Evolutionary conservation across 2,797 vertebrate genomes (phyloP).

Genomic region (Erethizon dorsatum): DNA sequence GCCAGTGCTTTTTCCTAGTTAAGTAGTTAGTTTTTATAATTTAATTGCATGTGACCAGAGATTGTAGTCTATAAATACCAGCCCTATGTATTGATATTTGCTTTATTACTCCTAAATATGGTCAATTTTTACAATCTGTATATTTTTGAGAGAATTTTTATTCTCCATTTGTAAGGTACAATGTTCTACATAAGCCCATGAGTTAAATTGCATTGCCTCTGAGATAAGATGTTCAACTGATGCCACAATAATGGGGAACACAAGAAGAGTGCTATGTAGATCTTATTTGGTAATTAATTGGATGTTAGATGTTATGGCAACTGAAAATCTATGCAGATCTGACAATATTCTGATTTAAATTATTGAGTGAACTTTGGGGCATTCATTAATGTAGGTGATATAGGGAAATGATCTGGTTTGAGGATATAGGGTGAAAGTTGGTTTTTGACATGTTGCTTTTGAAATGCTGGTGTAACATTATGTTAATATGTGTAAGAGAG

Average conservation of each 20-base stretch:
- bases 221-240: constrained; percentile 42
- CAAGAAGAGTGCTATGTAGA: neutral
- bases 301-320: neutral
- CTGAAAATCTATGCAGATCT: constrained; percentile 23
- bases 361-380: neutral
- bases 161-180: constrained; percentile 4
- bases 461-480: constrained; percentile 43
- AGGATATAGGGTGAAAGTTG: neutral
- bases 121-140: neutral
- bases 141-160: constrained; percentile 39
- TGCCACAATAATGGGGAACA: neutral
- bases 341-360: neutral
- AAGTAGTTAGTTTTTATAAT: constrained; percentile 56
- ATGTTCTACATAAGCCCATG: neutral
- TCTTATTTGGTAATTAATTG: constrained; percentile 32
- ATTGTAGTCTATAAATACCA: neutral
- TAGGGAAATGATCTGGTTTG: neutral
- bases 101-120: constrained; percentile 30
- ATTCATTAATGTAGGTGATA: neutral
- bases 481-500: constrained; percentile 6
- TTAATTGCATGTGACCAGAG: constrained; percentile 50
- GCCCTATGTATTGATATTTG: constrained; percentile 3
- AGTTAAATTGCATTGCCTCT: constrained; percentile 32
- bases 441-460: constrained; percentile 53
- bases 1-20: neutral